Conservation (phyloP, 2,888 invertebrate genomes). For the Volucella zonaria region DNA sequence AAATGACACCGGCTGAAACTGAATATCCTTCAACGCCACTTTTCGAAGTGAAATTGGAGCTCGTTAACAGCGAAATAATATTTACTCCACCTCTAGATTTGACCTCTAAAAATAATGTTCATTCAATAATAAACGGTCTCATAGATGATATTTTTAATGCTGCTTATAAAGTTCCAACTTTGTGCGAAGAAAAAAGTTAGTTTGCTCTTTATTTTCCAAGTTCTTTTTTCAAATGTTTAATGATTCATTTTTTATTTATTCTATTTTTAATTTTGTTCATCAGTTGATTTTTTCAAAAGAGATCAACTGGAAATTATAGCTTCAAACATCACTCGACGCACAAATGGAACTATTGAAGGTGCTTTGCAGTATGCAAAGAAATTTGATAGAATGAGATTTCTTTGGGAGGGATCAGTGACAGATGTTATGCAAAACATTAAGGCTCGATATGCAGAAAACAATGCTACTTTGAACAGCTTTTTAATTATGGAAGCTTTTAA, state of each 20-base stretch:
- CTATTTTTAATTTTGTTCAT: not conserved
- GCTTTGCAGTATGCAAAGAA: slow-evolving; percentile 78
- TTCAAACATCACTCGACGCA: slow-evolving; percentile 6
- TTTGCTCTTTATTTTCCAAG: not conserved
- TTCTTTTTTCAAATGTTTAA: too few relatives aligned
- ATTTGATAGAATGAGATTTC: slow-evolving; percentile 79
- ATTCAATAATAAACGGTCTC: slow-evolving; percentile 84
- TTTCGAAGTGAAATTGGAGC: slow-evolving; percentile 89
- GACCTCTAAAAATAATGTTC: slow-evolving; percentile 87
- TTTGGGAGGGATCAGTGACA: slow-evolving; percentile 78
- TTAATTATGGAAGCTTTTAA: slow-evolving; percentile 80
- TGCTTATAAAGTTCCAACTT: slow-evolving; percentile 48
- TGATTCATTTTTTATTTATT: not conserved
- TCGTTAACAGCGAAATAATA: slow-evolving; percentile 88
- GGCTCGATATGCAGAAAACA: slow-evolving; percentile 72
- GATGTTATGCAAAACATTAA: slow-evolving; percentile 75
- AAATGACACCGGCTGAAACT: slow-evolving; percentile 77
- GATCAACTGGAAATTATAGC: slow-evolving; percentile 11
- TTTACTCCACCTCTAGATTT: slow-evolving; percentile 90
- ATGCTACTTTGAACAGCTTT: slow-evolving; percentile 76
- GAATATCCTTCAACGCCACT: slow-evolving; percentile 84
- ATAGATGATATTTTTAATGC: slow-evolving; percentile 48
- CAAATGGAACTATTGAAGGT: slow-evolving; percentile 76
- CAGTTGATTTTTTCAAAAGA: slow-evolving; percentile 32
- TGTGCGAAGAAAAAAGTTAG: slow-evolving; percentile 36